Base-by-base conservation (phyloP, 2,113 vertebrate species). In the Ibidorhyncha struthersii region DNA sequence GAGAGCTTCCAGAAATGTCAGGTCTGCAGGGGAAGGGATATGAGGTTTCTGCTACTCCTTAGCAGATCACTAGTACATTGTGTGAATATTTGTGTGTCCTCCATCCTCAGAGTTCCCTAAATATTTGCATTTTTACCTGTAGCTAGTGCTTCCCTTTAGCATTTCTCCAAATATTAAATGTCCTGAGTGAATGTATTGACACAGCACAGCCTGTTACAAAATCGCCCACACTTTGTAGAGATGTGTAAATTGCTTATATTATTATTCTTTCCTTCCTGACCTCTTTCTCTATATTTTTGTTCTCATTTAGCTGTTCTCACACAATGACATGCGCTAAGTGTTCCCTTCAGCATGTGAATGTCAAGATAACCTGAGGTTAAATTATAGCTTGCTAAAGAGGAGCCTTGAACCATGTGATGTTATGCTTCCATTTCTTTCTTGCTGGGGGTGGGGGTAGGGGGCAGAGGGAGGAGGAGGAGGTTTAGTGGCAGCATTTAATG, bases 281-380 rank as follows among this genome's bases (percentile, higher is more conserved):
- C 84, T 82, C 89, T 73, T 96, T 88, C 86, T 86, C 78, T 83
- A 4, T 90, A 83, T 91, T 96, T 97, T 95, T 91, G 21, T 77
- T 87, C 93, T 96, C 66, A 34, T 96, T 96, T 80, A 94, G 81
- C 76, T 93, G 70, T 67, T 95, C 94, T 50, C 63, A 47, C 74
- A 80, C 94, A 96, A 91, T 93, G 97, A 94, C 62, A 63, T 5
- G 8, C 0, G 2, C 62, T 93, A 95, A 96, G 86, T 76, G 90
- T 82, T 95, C 62, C 66, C 65, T 94, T 77, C 81, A 96, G 91
- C 84, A 80, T 58, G 70, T 62, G 95, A 96, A 87, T 88, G 93
- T 93, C 95, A 95, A 65, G 93, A 93, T 82, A 96, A 94, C 95
- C 91, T 49, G 85, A 93, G 94, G 93, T 94, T 91, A 96, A 97